Conservation (phyloP, 2,797 vertebrate genomes). For the Phrynocephalus vlangalii region DNA sequence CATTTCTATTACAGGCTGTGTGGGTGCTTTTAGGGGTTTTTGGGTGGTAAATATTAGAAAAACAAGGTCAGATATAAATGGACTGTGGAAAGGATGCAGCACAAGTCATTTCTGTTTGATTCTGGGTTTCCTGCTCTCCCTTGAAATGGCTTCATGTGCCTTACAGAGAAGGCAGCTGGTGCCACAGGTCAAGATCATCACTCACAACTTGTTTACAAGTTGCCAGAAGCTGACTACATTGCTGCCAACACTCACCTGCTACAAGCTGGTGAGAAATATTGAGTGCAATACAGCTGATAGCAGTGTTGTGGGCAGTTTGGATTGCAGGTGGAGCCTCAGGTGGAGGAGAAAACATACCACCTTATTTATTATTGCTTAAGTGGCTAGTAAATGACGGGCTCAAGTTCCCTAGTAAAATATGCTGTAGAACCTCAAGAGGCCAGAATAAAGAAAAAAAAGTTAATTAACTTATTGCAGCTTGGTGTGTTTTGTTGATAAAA, state of each 20-base stretch:
- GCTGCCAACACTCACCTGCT: neutral
- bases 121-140: constrained; percentile 13
- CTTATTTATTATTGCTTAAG: neutral
- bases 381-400: neutral
- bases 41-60: neutral
- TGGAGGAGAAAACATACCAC: constrained; percentile 14
- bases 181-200: neutral
- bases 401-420: neutral
- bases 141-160: neutral
- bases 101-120: neutral
- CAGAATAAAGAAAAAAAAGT: neutral
- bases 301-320: neutral
- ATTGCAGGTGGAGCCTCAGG: neutral
- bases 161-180: neutral
- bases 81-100: neutral
- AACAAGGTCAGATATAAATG: neutral
- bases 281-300: neutral
- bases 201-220: neutral
- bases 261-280: neutral
- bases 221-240: neutral
- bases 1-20: neutral
- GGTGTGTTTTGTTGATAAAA: neutral
- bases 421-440: accelerated
- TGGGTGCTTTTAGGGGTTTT: neutral
- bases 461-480: neutral